Evolutionary conservation across 2,888 invertebrate genomes (phyloP), one percentile per base, ranked within the genome.

Genomic region (Diarsia rubi): DNA sequence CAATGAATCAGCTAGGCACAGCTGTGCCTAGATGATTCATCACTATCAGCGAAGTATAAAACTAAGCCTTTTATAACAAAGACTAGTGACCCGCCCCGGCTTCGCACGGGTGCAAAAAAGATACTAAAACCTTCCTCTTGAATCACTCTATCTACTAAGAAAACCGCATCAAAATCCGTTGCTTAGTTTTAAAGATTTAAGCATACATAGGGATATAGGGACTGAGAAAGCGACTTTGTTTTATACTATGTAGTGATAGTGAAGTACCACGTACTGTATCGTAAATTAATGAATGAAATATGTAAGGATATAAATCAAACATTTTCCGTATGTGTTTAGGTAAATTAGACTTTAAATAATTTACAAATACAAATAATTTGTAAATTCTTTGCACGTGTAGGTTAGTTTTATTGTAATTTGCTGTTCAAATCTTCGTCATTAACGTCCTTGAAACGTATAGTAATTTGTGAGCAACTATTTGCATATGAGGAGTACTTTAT

Each of bases 371-470:
- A 67, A 76, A 44, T 76, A 69, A 73, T 63, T 67, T 52, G 45
- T 67, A 21, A 44, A 52, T 73, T 68, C 59, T 31, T 64, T 14
- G 27, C 79, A 68, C 74, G 67, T 79, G 52, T 49, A 12, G 14
- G 37, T 62, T 19, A 42, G 11, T 54, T 80, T 69, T 75, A 80
- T 75, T 79, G 65, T 75, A 16, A 65, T 74, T 65, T 80, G 45
- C 12, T 52, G 31, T 42, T 14, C 16, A 16, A 62, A 59, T 54
- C 42, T 74, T 60, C 52, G 68, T 60, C 57, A 64, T 65, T 64
- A 49, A 65, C n/a, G 62, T 57, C 75, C 65, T 75, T 75, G 64
- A 45, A 65, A 74, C 54, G 57, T 63, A 9, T n/a, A 54, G 45
- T 54, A 24, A 79, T 52, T 68, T 74, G 8, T 68, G 5, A 54